Evolutionary conservation across 2,888 invertebrate species (phyloP).

Genomic region (Calameuta idolon): DNA sequence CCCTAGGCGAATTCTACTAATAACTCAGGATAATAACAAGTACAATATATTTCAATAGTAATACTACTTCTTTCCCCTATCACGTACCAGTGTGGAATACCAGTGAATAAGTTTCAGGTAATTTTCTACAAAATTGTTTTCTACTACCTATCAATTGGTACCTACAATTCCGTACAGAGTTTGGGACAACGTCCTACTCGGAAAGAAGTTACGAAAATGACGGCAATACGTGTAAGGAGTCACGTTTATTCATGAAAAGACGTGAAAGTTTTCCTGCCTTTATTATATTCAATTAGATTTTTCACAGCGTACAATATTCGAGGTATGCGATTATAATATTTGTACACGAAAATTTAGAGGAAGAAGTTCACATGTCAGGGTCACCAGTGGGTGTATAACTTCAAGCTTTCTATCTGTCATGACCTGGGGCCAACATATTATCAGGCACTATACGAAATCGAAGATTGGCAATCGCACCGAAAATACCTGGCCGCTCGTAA

Average conservation of each 20-base stretch:
- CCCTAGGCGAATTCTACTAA: neutral
- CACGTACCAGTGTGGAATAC: neutral
- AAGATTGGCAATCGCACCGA: constrained; percentile 34
- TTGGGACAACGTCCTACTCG: neutral
- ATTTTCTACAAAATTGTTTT: neutral
- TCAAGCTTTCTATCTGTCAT: neutral
- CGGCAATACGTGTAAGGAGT: neutral
- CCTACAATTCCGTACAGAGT: neutral
- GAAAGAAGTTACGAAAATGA: neutral
- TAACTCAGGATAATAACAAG: neutral
- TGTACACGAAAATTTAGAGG: neutral
- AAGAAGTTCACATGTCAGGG: neutral
- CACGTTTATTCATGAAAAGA: neutral
- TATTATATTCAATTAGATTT: neutral
- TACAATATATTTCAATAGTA: neutral
- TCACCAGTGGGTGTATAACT: neutral
- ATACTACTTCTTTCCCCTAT: neutral
- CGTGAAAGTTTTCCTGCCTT: neutral
- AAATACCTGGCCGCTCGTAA: constrained; percentile 46
- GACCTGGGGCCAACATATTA: constrained; percentile 19
- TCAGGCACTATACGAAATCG: constrained; percentile 24
- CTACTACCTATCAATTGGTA: neutral
- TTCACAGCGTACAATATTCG: neutral
- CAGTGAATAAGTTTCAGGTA: neutral
- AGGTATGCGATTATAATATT: neutral